phyloP scores from a whole-genome alignment of 2,888 invertebrate species.

The Adineta ricciae region DNA sequence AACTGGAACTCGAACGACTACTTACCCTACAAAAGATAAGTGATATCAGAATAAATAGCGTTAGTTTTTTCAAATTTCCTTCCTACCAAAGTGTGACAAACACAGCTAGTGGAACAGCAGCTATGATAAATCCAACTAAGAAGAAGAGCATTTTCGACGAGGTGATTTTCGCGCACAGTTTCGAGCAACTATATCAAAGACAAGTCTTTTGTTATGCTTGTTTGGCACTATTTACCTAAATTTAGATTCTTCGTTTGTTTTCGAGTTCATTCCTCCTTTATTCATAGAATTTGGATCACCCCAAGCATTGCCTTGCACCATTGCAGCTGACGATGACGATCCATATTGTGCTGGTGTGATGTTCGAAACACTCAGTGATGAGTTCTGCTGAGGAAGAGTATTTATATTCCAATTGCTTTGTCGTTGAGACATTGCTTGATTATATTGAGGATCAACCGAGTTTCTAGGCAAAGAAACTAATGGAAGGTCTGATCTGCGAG shows the following conservation, averaged over 20 bases:
- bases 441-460: too few relatives aligned
- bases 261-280: background rate
- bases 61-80: too few relatives aligned
- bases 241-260: background rate
- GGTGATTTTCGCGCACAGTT: conserved; percentile 20
- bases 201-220: too few relatives aligned
- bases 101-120: background rate
- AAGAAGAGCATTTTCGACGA: background rate
- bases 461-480: too few relatives aligned
- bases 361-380: background rate
- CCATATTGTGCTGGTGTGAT: background rate
- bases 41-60: background rate
- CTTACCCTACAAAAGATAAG: background rate
- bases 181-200: background rate
- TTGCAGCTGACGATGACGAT: background rate
- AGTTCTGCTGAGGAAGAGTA: background rate
- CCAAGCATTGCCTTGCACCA: background rate
- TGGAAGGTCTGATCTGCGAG: too few relatives aligned
- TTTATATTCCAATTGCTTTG: background rate
- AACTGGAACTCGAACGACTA: background rate
- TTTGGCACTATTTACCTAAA: background rate
- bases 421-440: background rate
- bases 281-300: too few relatives aligned
- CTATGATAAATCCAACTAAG: background rate
- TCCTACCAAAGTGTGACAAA: background rate